Conservation (phyloP, 2,113 vertebrate species). For the Leptocoma aspasia region DNA sequence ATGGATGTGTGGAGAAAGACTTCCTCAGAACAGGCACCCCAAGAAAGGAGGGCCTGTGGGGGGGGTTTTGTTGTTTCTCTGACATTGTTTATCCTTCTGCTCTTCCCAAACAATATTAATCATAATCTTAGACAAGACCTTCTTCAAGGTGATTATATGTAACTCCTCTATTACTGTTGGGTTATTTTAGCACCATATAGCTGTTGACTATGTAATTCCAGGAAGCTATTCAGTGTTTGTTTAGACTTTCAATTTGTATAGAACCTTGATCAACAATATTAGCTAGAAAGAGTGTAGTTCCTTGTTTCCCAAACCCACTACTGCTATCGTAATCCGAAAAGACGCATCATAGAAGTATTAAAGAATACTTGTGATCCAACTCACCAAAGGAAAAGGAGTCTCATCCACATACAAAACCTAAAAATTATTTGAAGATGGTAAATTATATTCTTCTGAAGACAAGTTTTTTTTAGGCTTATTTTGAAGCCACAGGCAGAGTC, state of each 20-base stretch:
- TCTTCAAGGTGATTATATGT: neutral
- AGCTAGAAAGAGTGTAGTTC: neutral
- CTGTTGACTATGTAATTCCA: neutral
- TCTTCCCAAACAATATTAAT: neutral
- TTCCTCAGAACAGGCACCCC: neutral
- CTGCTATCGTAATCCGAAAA: neutral
- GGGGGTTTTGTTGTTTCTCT: rapidly evolving
- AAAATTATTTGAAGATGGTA: neutral
- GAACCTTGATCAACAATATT: neutral
- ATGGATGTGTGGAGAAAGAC: neutral
- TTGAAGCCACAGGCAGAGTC: neutral
- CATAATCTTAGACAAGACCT: neutral
- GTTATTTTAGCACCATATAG: neutral
- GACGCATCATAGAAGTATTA: neutral
- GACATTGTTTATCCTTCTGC: neutral
- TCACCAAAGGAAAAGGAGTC: neutral
- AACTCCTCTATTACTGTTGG: neutral
- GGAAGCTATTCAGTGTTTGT: neutral
- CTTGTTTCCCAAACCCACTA: neutral
- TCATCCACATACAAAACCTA: neutral
- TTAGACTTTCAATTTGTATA: neutral
- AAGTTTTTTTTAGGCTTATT: neutral
- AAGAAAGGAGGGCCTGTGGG: neutral
- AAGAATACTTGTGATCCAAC: neutral
- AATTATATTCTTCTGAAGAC: neutral